Evolutionary conservation across 2,797 vertebrate genomes (phyloP), one percentile per base, ranked within the genome.

Genomic region (Hozukius guyotensis): DNA sequence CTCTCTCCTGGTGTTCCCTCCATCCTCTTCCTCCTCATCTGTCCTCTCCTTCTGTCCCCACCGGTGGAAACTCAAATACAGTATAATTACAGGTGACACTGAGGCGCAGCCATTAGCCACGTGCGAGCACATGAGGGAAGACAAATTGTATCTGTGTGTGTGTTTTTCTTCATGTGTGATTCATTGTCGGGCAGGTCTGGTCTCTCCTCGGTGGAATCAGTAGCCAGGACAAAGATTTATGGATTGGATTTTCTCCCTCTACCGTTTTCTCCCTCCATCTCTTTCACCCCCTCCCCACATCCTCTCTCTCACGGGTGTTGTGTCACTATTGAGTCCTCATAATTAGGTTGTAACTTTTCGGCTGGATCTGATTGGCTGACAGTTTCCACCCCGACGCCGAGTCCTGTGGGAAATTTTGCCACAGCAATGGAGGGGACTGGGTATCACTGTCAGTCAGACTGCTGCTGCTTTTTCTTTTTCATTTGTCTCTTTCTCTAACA

Each of bases 331-430:
- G 82, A 92, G 84, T 82, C 88, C 75, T 88, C 69, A 87, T 93
- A 87, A 92, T 90, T 88, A 93, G 86, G 80, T 87, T 90, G 87
- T 88, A 90, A 88, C 82, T 88, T 78, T 86, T 80, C 85, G 77
- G 38, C 85, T 65, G 71, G 63, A 83, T 81, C 80, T 87, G 88
- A 89, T 90, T 92, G 87, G 82, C 70, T 90, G 91, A 91, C 88
- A 92, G 80, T 79, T 88, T 88, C 84, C 85, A 87, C 52, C 81
- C 57, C 67, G 75, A 32, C 22, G 27, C 76, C 16, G 46, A 69
- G 34, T 79, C 89, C 87, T 79, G 36, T 76, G 87, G 90, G 89
- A 89, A 89, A 88, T 88, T 79, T 87, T 86, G 56, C 81, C 63
- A 79, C 80, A 68, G 74, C 53, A 38, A 86, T 67, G 53, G 71